Base-by-base conservation (phyloP, 2,888 invertebrate species). In the Byasa hedistus region DNA sequence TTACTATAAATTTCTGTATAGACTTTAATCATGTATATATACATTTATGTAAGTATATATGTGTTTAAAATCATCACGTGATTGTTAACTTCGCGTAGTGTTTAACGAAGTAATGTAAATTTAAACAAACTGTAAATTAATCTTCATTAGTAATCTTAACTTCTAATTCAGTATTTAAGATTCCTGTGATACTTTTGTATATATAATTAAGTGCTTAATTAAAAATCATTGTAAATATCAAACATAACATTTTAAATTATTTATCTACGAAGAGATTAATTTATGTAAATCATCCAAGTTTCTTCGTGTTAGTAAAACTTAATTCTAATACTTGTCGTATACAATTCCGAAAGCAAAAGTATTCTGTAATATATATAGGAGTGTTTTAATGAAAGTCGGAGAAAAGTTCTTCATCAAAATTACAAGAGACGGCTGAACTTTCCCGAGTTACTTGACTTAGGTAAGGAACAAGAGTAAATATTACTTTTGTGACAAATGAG, bases 111-210 rank as follows among this genome's bases (percentile, higher is more conserved):
- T 60, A 32, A 32, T 71, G 62, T 63, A 19, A 17, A 44, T 44
- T 44, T 3, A 15, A 19, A 44, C 19, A 44, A 15, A 17, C 4
- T 44, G 44, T 44, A 44, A 44, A 19, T 44, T 19, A 44, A 4
- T 44, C 19, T 17, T 44, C 44, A 44, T 44, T 15, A 0, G 44
- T 44, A 59, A 56, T 58, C 54, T 64, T 44, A 54, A 22, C 39
- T 60, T 22, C 48, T 51, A 61, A 36, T 61, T 62, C 27, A 63
- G 57, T 70, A 68, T 75, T 79, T 71, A 75, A 77, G 77, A 85
- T 77, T 86, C 86, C 87, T 88, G 87, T 88, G 87, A 88, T 88
- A 86, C 82, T 85, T 84, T 82, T 85, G 84, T 85, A 85, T 72
- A 84, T 85, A 83, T 69, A 72, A 71, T 75, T 73, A 78, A 75